phyloP scores from a whole-genome alignment of 1,140 invertebrate genomes.

The Drosophila lini region DNA sequence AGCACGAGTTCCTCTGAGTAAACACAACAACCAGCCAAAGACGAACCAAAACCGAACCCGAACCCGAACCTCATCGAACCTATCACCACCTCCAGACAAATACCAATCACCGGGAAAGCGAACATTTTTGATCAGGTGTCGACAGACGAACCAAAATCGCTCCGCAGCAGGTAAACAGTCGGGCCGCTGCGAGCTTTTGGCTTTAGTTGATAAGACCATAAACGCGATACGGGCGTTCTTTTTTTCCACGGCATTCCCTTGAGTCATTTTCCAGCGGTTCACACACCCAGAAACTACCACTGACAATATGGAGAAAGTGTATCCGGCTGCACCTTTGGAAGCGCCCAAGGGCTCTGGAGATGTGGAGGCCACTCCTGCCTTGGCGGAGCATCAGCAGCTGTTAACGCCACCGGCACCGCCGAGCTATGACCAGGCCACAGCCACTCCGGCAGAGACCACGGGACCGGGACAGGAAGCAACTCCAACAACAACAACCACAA shows the following conservation, averaged over 20 bases:
- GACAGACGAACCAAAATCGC: slow-evolving; percentile 9
- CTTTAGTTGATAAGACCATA: slow-evolving; percentile 64
- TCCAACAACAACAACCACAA: neutral
- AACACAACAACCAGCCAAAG: slow-evolving; percentile 35
- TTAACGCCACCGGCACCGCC: slow-evolving; percentile 56
- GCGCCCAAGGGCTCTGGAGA: slow-evolving; percentile 20
- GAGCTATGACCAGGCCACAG: slow-evolving; percentile 68
- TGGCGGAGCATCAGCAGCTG: slow-evolving; percentile 49
- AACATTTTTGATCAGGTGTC: slow-evolving; percentile 60
- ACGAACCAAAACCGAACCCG: slow-evolving; percentile 21
- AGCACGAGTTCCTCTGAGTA: neutral
- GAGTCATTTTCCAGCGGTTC: slow-evolving; percentile 25
- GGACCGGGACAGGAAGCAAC: slow-evolving; percentile 9
- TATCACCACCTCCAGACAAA: slow-evolving; percentile 12
- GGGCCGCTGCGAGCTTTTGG: slow-evolving; percentile 50
- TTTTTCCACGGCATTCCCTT: slow-evolving; percentile 40
- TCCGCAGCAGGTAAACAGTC: slow-evolving; percentile 32
- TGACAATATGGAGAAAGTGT: slow-evolving; percentile 53
- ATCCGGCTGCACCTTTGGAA: slow-evolving; percentile 64
- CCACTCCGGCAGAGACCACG: slow-evolving; percentile 51
- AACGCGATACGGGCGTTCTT: slow-evolving; percentile 26
- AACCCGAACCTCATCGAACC: slow-evolving; percentile 27
- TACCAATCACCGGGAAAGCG: slow-evolving; percentile 19
- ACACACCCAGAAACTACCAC: slow-evolving; percentile 32
- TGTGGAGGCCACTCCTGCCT: neutral